phyloP scores from a whole-genome alignment of 2,888 invertebrate genomes.

The Agrenia bidenticulata region DNA sequence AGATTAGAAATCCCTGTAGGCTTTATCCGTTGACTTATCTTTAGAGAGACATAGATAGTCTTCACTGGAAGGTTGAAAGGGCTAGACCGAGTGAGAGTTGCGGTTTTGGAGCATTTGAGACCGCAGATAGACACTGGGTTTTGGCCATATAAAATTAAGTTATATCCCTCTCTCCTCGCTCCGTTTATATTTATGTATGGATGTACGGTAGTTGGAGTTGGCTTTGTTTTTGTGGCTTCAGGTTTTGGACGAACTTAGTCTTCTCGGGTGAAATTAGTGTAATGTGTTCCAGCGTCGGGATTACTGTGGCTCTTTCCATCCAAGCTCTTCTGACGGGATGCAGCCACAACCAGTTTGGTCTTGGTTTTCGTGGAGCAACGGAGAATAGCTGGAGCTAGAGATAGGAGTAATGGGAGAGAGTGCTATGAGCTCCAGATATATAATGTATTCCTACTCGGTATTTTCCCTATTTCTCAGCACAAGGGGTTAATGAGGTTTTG shows the following conservation, averaged over 20 bases:
- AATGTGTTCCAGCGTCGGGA: conserved; percentile 30
- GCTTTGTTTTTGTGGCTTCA: conserved; percentile 31
- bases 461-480: too few species aligned
- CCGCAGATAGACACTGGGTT: neutral
- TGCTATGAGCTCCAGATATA: too few species aligned
- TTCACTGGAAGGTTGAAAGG: neutral
- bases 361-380: conserved; percentile 7
- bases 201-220: conserved; percentile 15
- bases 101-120: conserved; percentile 10
- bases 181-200: neutral
- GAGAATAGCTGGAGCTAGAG: neutral
- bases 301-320: conserved; percentile 26
- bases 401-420: too few species aligned
- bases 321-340: conserved; percentile 20
- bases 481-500: too few species aligned
- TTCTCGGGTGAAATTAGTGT: conserved; percentile 24
- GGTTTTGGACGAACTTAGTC: conserved; percentile 23
- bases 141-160: neutral
- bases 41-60: neutral
- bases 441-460: too few species aligned
- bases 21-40: conserved; percentile 7
- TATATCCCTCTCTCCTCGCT: too few species aligned
- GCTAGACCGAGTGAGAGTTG: conserved; percentile 4
- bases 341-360: neutral
- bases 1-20: conserved; percentile 11